Base-by-base conservation (phyloP, 2,113 vertebrate genomes). In the Forbesichthys papilliferus region DNA sequence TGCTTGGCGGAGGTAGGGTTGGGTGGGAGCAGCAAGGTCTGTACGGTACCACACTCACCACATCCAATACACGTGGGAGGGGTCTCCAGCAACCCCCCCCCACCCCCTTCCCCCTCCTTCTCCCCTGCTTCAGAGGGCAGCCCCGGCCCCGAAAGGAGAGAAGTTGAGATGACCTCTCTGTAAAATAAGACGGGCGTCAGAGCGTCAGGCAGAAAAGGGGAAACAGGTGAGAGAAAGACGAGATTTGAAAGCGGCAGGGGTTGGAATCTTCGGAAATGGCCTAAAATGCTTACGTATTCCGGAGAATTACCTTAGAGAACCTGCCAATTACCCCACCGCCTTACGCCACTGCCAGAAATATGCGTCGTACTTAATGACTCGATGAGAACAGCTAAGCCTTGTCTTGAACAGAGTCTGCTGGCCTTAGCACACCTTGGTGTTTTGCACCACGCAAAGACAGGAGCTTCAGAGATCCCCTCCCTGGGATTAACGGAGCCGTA, bases 101-200 rank as follows among this genome's bases (percentile, higher is more conserved):
- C 64, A 74, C 79, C 73, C 57, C 58, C 12, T 36, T 10, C 10
- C 53, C 20, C 34, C 59, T 10, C 34, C 14, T 14, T 11, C n/a
- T 64, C 48, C 64, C 56, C 64, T 76, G 65, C 78, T 80, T 90
- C 85, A 93, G 83, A 94, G 90, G 83, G 92, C 92, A 34, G 92
- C 92, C 87, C 93, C 93, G 9, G 91, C 88, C 78, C 93, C 93
- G 70, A 93, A 94, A 4, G 92, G 92, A 82, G 93, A 94, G 89
- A 93, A 94, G 91, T 93, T 93, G 82, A 94, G 93, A 82, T 94
- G 93, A 80, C 90, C 82, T 84, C 93, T 93, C 93, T 93, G 90
- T 42, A 91, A 91, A 81, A 88, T 65, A 87, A 87, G 83, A 79
- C 57, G 79, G 71, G 73, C 68, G 53, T 79, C 68, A 86, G 61